A percentile compares a stretch with the other conserved stretches of the same genome.
Conservation (phyloP, 2,888 invertebrate species). For the Caenorhabditis macrosperma region DNA sequence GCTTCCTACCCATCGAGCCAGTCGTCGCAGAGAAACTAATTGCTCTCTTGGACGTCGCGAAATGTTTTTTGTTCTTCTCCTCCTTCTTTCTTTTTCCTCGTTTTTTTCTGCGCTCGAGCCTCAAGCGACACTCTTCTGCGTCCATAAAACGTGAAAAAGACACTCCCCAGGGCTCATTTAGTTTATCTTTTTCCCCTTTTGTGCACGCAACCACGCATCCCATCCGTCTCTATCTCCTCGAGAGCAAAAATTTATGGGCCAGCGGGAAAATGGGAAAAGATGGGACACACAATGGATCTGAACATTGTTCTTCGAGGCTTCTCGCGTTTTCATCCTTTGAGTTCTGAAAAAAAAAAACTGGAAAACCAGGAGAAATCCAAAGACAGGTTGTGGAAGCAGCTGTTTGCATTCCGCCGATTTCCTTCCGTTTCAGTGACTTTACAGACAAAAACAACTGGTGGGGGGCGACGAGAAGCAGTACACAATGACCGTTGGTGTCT, state of each 20-base stretch:
- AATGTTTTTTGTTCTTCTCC: constrained; percentile 15
- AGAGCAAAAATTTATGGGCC: constrained; percentile 32
- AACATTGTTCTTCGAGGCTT: not conserved
- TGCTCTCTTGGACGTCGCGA: not conserved
- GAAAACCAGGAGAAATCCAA: not conserved
- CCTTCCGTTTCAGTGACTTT: constrained; percentile 9
- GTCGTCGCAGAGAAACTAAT: not conserved
- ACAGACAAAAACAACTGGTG: constrained; percentile 18
- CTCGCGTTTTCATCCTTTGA: not conserved
- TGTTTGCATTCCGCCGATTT: not conserved
- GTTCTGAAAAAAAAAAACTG: too few species aligned
- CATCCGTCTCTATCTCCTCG: constrained; percentile 10
- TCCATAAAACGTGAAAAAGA: not conserved
- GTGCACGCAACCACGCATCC: not conserved
- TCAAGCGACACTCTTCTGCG: constrained; percentile 7
- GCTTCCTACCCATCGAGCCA: not conserved
- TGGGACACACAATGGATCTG: not conserved
- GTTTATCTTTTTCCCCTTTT: constrained; percentile 36
- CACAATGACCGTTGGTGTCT: not conserved
- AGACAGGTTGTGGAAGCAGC: too few species aligned
- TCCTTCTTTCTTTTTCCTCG: not conserved
- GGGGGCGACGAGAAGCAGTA: not conserved
- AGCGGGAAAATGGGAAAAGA: constrained; percentile 2
- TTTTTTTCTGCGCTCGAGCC: too few species aligned
- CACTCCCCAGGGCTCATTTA: constrained; percentile 41